These are phyloP conservation scores for Apodemia mormo DNA, from an alignment of 2,888 invertebrate species.

Conservation along the genomic window DNA sequence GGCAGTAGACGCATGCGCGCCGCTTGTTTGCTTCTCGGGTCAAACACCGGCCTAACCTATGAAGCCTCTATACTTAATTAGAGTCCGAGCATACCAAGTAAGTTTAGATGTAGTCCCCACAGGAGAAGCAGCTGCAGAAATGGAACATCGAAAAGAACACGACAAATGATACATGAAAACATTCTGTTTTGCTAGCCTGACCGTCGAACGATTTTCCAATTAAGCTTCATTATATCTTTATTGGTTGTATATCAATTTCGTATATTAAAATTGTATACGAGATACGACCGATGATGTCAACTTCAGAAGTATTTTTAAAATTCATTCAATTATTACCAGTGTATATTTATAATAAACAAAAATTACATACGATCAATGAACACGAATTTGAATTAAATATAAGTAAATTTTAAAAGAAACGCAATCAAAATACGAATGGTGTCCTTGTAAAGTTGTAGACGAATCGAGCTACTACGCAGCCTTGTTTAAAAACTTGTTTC, in stretches of 20 bases:
- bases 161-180: slow-evolving; percentile 15
- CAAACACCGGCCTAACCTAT: slow-evolving; percentile 75
- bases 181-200: slow-evolving; percentile 12
- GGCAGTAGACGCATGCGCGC: slow-evolving; percentile 71
- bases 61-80: slow-evolving; percentile 61
- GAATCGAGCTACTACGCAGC: slow-evolving; percentile 31
- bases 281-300: slow-evolving; percentile 14
- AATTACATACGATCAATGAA: slow-evolving; percentile 33
- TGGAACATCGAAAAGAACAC: slow-evolving; percentile 38
- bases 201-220: slow-evolving; percentile 18
- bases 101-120: slow-evolving; percentile 58
- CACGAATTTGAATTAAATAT: slow-evolving; percentile 29
- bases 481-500: slow-evolving; percentile 32
- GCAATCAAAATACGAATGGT: slow-evolving; percentile 44
- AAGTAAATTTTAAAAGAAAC: slow-evolving; percentile 42
- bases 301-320: slow-evolving; percentile 12
- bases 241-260: slow-evolving; percentile 14
- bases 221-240: slow-evolving; percentile 15
- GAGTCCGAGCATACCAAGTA: slow-evolving; percentile 52
- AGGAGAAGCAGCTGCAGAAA: slow-evolving; percentile 49
- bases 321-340: slow-evolving; percentile 22
- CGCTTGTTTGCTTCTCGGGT: slow-evolving; percentile 72
- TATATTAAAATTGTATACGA: slow-evolving; percentile 15
- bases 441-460: slow-evolving; percentile 38
- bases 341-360: slow-evolving; percentile 25